Percentiles rank a stretch among this genome's conserved stretches.
Conservation (phyloP, 2,888 invertebrate species). For the Gerosis bhagava region DNA sequence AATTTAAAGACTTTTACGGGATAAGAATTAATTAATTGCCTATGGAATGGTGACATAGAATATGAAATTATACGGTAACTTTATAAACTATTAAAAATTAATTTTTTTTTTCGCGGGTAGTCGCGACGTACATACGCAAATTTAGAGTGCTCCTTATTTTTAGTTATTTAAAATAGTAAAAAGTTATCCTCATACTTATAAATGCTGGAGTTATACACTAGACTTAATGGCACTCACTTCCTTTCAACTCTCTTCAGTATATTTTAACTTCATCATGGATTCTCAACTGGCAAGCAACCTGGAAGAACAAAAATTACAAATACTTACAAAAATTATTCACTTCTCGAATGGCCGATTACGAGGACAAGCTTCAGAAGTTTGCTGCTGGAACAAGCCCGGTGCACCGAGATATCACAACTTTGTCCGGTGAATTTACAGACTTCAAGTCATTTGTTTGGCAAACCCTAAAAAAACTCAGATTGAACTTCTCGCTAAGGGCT, state of each 20-base stretch:
- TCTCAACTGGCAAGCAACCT: background rate
- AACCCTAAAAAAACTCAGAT: background rate
- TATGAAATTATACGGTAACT: no score
- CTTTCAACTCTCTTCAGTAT: background rate
- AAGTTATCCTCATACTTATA: no score
- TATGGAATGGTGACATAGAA: no score
- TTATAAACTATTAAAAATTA: no score
- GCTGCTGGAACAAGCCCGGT: background rate
- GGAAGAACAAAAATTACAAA: no score
- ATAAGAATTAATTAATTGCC: no score
- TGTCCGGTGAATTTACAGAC: conserved; percentile 3
- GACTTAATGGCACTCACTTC: background rate
- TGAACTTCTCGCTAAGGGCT: no score
- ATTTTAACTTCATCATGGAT: background rate
- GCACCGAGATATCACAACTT: background rate
- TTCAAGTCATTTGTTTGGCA: conserved; percentile 1
- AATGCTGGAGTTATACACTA: no score
- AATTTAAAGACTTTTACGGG: no score
- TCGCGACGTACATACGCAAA: background rate
- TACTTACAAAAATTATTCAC: background rate
- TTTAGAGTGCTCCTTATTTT: background rate
- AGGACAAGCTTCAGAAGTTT: background rate
- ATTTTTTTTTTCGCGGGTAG: background rate
- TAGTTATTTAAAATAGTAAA: no score
- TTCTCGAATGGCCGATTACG: background rate